Base-by-base conservation (phyloP, 2,113 vertebrate genomes). In the Panthera uncia region DNA sequence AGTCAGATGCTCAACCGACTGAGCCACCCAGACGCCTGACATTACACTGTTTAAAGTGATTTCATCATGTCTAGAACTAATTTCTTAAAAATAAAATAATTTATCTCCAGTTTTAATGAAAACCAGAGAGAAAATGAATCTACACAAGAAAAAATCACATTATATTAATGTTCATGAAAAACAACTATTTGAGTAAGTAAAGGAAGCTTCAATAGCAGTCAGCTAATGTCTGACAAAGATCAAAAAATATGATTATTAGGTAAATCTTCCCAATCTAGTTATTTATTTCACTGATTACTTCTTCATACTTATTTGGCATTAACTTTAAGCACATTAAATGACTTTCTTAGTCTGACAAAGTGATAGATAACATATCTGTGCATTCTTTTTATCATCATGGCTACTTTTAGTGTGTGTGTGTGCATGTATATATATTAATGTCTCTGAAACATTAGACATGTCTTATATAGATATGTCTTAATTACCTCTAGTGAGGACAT, bases 21-120 rank as follows among this genome's bases (percentile, higher is more conserved):
- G 57, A 61, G 57, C 57, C 57, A 61, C 21, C 57, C 52, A 55
- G 52, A 5, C 52, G 14, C 52, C 52, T 16, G 14, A 55, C 50
- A 88, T 23, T 88, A 96, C 6, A 68, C 68, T 86, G 41, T 82
- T 80, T 96, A 79, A 66, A 87, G n/a, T 69, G 29, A 88, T 85
- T 89, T 96, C 10, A 95, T 68, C 41, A 55, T 65, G 29, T 36
- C 3, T 74, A 96, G 10, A 16, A 81, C 55, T 82, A 25, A 65
- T 52, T 57, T 94, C 92, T 92, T 78, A 16, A 93, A 55, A 95
- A 48, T 31, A 94, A 96, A 81, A 94, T 1, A 88, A 87, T 92
- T 55, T 73, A 80, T 29, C 31, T 84, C 23, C 8, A 69, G 84
- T 52, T 92, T 97, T 94, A 92, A 87, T 92, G 55, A 89, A 89